Evolutionary conservation across 2,888 invertebrate genomes (phyloP), one percentile per base, ranked within the genome.

Genomic region (Portevinia maculata): DNA sequence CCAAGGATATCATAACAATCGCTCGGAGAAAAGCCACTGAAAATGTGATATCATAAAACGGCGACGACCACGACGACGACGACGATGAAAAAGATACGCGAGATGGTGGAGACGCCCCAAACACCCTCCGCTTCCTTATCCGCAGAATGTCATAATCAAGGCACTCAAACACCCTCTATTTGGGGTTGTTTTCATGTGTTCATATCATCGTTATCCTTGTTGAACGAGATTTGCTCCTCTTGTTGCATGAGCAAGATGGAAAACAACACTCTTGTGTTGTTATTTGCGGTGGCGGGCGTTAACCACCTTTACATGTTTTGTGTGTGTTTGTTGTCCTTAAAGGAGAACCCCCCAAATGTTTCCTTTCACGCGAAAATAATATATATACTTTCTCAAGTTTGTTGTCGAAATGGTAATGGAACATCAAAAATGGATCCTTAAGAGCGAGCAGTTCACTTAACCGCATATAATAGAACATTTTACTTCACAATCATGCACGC

Each of bases 141-240:
- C 69, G 17, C 79, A 79, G 50, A 79, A 69, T 50, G 55, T 67
- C 79, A 74, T 55, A 79, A 74, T 60, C 74, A 73, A 53, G 41
- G 41, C 62, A 60, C 48, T 59, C 60, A 48, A 53, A 53, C 28
- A 65, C 57, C 30, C 41, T 50, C 15, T 65, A 52, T 48, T 79
- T 71, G 73, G 53, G 75, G 75, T 69, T 53, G 41, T 13, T 60
- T 60, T 60, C 34, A 52, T 75, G 34, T 34, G 50, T 15, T 44
- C 44, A 44, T 52, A 52, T 34, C 5, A 30, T 30, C 41, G 50
- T 52, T 39, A 37, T 37, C 46, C 37, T 48, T 59, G 57, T 21
- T 67, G 69, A 60, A 60, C 37, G n/a, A 67, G 46, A 60, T 65
- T 57, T 37, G 57, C 19, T 30, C 37, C 21, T 41, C 41, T 28